phyloP scores from a whole-genome alignment of 2,797 vertebrate genomes.

The Danionella dracula region DNA sequence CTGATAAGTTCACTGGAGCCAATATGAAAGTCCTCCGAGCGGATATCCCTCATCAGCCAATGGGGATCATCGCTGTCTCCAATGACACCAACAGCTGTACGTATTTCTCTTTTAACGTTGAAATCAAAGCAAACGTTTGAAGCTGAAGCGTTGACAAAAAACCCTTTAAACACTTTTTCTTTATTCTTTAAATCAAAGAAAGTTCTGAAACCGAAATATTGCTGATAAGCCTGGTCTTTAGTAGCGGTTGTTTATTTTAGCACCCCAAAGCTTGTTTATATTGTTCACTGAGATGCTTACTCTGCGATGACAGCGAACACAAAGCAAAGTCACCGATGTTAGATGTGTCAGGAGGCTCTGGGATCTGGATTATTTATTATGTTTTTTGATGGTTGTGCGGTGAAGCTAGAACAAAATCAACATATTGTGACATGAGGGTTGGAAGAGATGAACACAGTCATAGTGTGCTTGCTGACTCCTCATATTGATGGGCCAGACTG shows the following conservation, averaged over 20 bases:
- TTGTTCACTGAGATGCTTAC: background rate
- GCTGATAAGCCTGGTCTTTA: background rate
- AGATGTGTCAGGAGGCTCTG: slow-evolving; percentile 7
- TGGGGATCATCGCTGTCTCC: slow-evolving; percentile 80
- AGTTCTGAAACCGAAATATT: background rate
- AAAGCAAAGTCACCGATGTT: slow-evolving; percentile 2
- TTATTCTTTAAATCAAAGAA: background rate
- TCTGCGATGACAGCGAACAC: slow-evolving; percentile 5
- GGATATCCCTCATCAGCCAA: slow-evolving; percentile 80
- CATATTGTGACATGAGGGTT: background rate
- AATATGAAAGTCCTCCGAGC: slow-evolving; percentile 78
- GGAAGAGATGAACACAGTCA: background rate
- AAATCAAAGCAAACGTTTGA: background rate
- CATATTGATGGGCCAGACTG: background rate
- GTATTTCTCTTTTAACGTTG: slow-evolving; percentile 40
- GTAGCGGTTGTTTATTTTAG: background rate
- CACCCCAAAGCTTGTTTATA: slow-evolving; percentile 1
- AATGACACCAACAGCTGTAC: slow-evolving; percentile 83
- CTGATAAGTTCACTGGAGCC: slow-evolving; percentile 80
- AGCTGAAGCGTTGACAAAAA: background rate
- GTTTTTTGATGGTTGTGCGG: background rate
- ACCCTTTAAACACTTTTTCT: background rate
- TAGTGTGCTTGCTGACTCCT: background rate
- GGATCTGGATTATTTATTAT: background rate
- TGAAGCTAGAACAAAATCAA: background rate